Conservation (phyloP, 2,113 vertebrate genomes). For the Thalassarche chlororhynchos region DNA sequence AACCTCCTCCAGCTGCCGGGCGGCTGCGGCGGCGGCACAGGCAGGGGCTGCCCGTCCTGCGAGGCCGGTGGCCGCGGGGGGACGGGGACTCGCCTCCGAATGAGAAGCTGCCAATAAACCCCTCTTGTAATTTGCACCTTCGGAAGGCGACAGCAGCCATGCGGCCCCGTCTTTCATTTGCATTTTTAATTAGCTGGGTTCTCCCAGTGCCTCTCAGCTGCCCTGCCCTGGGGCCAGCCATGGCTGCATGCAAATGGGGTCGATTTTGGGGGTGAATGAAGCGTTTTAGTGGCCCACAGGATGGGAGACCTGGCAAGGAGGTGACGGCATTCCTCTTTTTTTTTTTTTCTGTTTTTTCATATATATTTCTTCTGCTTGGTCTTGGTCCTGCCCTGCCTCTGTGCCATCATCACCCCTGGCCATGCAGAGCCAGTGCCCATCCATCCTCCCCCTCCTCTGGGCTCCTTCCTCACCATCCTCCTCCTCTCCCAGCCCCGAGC, state of each 20-base stretch:
- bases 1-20: neutral
- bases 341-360: neutral
- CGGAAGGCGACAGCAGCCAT: conserved; percentile 22
- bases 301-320: neutral
- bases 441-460: neutral
- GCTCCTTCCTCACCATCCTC: neutral
- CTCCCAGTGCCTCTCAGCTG: conserved; percentile 6
- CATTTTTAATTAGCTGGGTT: conserved; percentile 70
- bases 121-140: conserved; percentile 50
- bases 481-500: neutral
- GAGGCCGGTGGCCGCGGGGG: neutral
- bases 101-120: conserved; percentile 11
- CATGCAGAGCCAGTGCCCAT: neutral
- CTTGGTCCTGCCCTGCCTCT: neutral
- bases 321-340: neutral
- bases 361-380: neutral
- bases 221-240: neutral
- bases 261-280: neutral
- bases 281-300: neutral
- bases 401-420: neutral
- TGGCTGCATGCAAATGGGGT: neutral
- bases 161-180: conserved; percentile 56
- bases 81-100: neutral
- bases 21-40: fast-evolving
- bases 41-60: neutral